These are phyloP conservation scores for Argya squamiceps DNA, from an alignment of 2,797 vertebrate species.

Conservation along the genomic window DNA sequence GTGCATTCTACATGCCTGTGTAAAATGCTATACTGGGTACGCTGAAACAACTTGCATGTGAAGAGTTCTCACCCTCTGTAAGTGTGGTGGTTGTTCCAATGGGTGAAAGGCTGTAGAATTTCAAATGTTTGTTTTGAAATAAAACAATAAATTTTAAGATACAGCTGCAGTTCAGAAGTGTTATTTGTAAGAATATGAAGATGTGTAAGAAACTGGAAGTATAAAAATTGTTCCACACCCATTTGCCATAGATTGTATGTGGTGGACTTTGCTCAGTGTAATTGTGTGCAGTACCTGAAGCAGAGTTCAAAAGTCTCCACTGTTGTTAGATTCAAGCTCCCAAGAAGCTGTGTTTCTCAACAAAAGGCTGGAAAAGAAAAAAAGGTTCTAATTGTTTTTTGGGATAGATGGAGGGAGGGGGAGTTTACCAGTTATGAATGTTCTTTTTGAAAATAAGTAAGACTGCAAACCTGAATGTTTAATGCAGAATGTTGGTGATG, in stretches of 20 bases:
- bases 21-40: background rate
- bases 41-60: background rate
- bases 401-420: background rate
- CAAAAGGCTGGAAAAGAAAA: background rate
- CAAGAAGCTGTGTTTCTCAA: background rate
- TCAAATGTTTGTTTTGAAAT: constrained; percentile 13
- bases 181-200: background rate
- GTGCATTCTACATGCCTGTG: background rate
- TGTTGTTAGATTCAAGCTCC: background rate
- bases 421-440: background rate
- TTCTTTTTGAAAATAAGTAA: background rate
- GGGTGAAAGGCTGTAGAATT: background rate
- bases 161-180: background rate
- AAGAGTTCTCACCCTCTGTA: background rate
- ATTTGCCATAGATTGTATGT: background rate
- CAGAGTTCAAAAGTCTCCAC: constrained; percentile 38
- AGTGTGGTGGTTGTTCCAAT: background rate
- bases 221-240: constrained; percentile 16
- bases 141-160: constrained; percentile 23
- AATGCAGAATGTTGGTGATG: background rate
- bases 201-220: background rate
- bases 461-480: background rate
- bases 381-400: background rate
- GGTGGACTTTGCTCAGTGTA: constrained; percentile 60
- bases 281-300: background rate